Base-by-base conservation (phyloP, 2,797 vertebrate species). In the Jordanella pulchra region DNA sequence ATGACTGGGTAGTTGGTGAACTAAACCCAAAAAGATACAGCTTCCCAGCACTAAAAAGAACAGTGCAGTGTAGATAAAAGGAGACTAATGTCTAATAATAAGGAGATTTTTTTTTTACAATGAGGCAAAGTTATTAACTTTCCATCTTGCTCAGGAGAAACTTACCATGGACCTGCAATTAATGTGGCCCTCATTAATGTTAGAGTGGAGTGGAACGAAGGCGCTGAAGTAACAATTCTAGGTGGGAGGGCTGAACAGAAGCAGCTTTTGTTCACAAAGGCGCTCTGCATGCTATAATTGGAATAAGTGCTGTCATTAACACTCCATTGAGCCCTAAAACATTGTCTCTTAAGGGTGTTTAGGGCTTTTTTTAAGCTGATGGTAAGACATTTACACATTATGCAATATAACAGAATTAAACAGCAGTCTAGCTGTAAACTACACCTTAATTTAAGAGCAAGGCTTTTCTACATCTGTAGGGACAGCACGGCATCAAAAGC, bases 241-340 rank as follows among this genome's bases (percentile, higher is more conserved):
- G 64, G 90, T 91, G 78, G 87, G 90, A 81, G 86, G 74, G 68
- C 28, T 55, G 77, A 51, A 79, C 71, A 75, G 76, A 81, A 66
- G 27, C 71, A 50, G 69, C 79, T 78, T 84, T 87, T 87, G 84
- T 86, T 79, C 70, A 0, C 48, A 25, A 45, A 67, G 81, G 64
- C 67, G 0, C 73, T 75, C 80, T 77, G 69, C 75, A 63, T 69
- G 54, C 56, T 50, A 69, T 89, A 87, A 92, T 88, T 87, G 80
- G 64, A 71, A 23, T 88, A 90, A 93, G 86, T 90, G 90, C 79
- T 83, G 79, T 78, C 83, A 84, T 91, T 83, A 88, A 63, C 1
- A 65, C 71, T 83, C 65, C 53, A 58, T 30, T 78, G 39, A 88
- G 64, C 71, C 76, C n/a, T 61, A 71, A 48, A 76, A 47, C 42